Percentiles rank a stretch among this genome's conserved stretches.
These are phyloP conservation scores for Chaunax sp. DNA, from an alignment of 2,797 vertebrate species.

Conservation along the genomic window DNA sequence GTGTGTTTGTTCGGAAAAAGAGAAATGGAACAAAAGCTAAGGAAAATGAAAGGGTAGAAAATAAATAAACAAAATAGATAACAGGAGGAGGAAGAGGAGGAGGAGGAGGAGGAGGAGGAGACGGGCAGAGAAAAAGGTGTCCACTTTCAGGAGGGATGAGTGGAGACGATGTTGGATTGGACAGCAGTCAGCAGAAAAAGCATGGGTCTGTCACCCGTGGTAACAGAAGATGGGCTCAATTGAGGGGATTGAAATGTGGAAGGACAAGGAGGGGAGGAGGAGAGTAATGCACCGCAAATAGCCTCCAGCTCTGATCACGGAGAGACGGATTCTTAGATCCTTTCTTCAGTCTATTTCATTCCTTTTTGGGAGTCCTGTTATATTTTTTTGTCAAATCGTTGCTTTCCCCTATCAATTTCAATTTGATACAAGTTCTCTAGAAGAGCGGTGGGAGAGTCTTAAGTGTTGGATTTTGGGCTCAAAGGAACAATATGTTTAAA, in stretches of 20 bases:
- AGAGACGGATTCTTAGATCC: conserved; percentile 3
- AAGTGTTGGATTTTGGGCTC: conserved; percentile 7
- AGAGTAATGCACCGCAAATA: conserved; percentile 50
- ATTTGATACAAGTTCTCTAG: not conserved
- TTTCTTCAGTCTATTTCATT: conserved; percentile 1
- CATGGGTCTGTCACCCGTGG: conserved; percentile 30
- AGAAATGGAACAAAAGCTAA: conserved; percentile 6
- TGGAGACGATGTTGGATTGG: conserved; percentile 38
- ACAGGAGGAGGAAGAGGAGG: conserved; percentile 44
- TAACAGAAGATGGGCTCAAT: conserved; percentile 51
- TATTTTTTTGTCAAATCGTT: conserved; percentile 3
- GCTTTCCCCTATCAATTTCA: not conserved
- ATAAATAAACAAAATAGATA: conserved; percentile 49
- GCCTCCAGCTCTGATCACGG: conserved; percentile 24
- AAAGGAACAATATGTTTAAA: conserved; percentile 31
- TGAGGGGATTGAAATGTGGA: conserved; percentile 34
- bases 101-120: conserved; percentile 40
- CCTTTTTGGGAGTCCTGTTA: not conserved
- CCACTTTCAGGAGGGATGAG: conserved; percentile 54
- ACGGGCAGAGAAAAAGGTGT: conserved; percentile 43
- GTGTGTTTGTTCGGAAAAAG: conserved; percentile 3
- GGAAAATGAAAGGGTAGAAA: conserved; percentile 27
- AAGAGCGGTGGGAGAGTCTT: not conserved
- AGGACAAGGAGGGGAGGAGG: conserved; percentile 29
- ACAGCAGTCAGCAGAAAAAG: conserved; percentile 64